These are phyloP conservation scores for Helleia helle DNA, from an alignment of 2,888 invertebrate genomes.

Conservation along the genomic window DNA sequence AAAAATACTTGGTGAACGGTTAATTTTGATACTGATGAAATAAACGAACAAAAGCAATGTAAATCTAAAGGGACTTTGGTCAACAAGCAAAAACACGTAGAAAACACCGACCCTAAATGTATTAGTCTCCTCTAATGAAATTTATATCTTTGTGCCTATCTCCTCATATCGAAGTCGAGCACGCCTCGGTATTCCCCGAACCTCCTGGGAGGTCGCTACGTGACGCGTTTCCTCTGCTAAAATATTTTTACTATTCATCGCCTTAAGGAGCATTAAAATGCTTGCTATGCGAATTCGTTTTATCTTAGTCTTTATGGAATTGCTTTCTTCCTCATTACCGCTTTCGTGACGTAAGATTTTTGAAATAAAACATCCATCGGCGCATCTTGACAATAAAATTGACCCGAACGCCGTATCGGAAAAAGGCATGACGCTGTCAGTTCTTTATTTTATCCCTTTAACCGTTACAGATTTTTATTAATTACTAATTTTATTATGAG, in stretches of 20 bases:
- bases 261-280: slow-evolving; percentile 52
- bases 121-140: slow-evolving; percentile 14
- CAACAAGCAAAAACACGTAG: slow-evolving; percentile 3
- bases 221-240: slow-evolving; percentile 53
- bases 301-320: slow-evolving; percentile 5
- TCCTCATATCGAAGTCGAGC: slow-evolving; percentile 56
- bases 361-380: no score
- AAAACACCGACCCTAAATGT: slow-evolving; percentile 9
- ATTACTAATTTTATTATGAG: no score
- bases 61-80: not conserved
- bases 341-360: no score
- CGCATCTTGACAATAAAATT: no score
- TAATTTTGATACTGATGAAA: no score
- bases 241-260: slow-evolving; percentile 67
- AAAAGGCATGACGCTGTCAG: no score
- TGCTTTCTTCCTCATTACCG: no score
- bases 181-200: slow-evolving; percentile 58
- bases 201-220: slow-evolving; percentile 44
- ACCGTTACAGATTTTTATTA: no score
- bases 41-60: slow-evolving; percentile 1
- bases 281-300: slow-evolving; percentile 34
- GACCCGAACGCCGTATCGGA: no score
- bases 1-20: no score
- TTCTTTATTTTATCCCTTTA: no score
- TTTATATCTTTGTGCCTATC: slow-evolving; percentile 29